These are phyloP conservation scores for Hycleus cichorii DNA, from an alignment of 1,140 invertebrate species.

Conservation along the genomic window DNA sequence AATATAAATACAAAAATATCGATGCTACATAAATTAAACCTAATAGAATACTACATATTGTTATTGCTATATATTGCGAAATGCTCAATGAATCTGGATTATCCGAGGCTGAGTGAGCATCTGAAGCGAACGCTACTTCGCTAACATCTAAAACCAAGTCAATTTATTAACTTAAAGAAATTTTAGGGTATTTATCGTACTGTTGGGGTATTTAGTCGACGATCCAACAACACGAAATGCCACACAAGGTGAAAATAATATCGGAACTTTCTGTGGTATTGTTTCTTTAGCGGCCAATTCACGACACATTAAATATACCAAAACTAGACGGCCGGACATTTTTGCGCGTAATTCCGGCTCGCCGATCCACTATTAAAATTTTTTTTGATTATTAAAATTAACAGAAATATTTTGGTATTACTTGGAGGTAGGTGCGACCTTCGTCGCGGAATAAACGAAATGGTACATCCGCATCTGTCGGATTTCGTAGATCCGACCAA, in stretches of 20 bases:
- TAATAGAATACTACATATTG: conserved; percentile 67
- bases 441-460: conserved; percentile 73
- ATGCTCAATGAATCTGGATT: conserved; percentile 49
- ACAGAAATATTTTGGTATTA: conserved; percentile 32
- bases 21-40: conserved; percentile 77
- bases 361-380: conserved; percentile 70
- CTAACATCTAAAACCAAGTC: conserved; percentile 53
- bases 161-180: not conserved
- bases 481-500: conserved; percentile 68
- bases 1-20: conserved; percentile 70
- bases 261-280: conserved; percentile 42
- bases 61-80: conserved; percentile 73
- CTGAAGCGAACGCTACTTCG: conserved; percentile 67
- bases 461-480: conserved; percentile 66
- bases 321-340: conserved; percentile 70
- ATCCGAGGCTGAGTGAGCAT: conserved; percentile 50
- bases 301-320: conserved; percentile 70
- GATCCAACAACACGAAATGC: conserved; percentile 77
- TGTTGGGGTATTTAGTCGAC: conserved; percentile 55
- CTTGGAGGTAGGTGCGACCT: conserved; percentile 70
- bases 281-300: conserved; percentile 53
- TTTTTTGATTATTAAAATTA: not conserved
- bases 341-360: conserved; percentile 60
- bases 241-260: conserved; percentile 73
- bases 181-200: conserved; percentile 45